Percentiles rank a stretch among this genome's conserved stretches.
Evolutionary conservation across 2,888 invertebrate genomes (phyloP).

Genomic region (Caprella mutica): DNA sequence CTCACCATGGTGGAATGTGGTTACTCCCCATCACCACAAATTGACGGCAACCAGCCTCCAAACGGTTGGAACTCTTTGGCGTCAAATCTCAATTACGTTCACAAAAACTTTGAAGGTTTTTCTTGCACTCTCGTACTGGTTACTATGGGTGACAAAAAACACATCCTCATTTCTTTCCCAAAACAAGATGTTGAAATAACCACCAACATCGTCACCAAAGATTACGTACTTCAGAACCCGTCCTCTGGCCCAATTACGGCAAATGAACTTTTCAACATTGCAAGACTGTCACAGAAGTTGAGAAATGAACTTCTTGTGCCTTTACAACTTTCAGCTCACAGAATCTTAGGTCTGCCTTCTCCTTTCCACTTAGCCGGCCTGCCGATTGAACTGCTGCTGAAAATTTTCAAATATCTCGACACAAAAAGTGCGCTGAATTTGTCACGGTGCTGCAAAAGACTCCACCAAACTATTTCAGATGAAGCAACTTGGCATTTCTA

Average conservation of each 20-base stretch:
- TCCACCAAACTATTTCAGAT: conserved; percentile 13
- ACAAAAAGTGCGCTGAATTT: conserved; percentile 14
- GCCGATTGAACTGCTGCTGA: conserved; percentile 21
- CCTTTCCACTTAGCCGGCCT: conserved; percentile 30
- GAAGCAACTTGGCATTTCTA: conserved; percentile 21
- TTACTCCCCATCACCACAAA: background rate
- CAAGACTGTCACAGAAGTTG: conserved; percentile 16
- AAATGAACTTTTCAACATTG: conserved; percentile 10
- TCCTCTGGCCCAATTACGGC: background rate
- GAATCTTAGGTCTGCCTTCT: conserved; percentile 23
- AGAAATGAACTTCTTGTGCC: conserved; percentile 23
- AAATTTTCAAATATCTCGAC: conserved; percentile 9
- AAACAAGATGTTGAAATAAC: conserved; percentile 23
- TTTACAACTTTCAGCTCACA: conserved; percentile 28
- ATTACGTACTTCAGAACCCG: background rate
- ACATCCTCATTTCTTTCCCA: conserved; percentile 26
- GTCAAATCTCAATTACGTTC: conserved; percentile 19
- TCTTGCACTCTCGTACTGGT: conserved; percentile 22
- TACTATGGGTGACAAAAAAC: conserved; percentile 26
- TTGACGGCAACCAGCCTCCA: background rate
- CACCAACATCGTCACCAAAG: conserved; percentile 12
- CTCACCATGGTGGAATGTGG: conserved; percentile 29
- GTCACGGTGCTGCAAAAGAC: conserved; percentile 14
- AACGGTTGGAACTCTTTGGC: conserved; percentile 21
- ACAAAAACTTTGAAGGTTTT: conserved; percentile 12